A percentile compares a stretch with the other conserved stretches of the same genome.
Conservation (phyloP, 2,113 vertebrate species). For the Aldabrachelys gigantea region DNA sequence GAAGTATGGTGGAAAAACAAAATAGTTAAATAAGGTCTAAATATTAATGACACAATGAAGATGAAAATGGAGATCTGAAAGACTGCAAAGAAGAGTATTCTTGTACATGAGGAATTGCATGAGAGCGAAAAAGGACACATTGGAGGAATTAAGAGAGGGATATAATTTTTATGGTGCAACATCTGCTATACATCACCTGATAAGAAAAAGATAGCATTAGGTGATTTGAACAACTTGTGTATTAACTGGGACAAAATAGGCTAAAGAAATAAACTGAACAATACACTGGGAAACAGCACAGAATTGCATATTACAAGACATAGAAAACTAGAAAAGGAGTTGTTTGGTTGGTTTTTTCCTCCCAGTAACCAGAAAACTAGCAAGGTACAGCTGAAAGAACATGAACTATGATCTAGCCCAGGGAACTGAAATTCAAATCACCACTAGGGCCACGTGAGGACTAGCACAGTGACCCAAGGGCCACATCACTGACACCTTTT, state of each 20-base stretch:
- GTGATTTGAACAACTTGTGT: neutral
- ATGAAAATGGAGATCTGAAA: neutral
- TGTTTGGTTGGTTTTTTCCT: neutral
- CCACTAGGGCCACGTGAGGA: no score
- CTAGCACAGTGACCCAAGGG: no score
- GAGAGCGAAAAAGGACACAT: neutral
- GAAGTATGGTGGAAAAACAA: neutral
- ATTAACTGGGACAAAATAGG: neutral
- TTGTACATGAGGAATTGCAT: neutral
- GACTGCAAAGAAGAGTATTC: neutral
- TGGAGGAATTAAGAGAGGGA: neutral
- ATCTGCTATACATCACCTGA: neutral
- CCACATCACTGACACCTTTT: no score
- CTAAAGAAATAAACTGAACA: neutral
- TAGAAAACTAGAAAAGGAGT: neutral
- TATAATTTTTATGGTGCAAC: neutral
- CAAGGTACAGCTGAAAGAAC: neutral
- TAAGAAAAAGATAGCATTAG: neutral
- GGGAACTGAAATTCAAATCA: no score
- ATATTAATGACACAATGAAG: neutral
- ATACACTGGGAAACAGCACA: rapidly evolving
- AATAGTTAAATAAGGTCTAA: neutral
- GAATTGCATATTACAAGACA: neutral
- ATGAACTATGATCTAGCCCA: neutral
- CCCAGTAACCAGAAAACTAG: neutral